Evolutionary conservation across 2,797 vertebrate species (phyloP).

Genomic region (Fratercula arctica): DNA sequence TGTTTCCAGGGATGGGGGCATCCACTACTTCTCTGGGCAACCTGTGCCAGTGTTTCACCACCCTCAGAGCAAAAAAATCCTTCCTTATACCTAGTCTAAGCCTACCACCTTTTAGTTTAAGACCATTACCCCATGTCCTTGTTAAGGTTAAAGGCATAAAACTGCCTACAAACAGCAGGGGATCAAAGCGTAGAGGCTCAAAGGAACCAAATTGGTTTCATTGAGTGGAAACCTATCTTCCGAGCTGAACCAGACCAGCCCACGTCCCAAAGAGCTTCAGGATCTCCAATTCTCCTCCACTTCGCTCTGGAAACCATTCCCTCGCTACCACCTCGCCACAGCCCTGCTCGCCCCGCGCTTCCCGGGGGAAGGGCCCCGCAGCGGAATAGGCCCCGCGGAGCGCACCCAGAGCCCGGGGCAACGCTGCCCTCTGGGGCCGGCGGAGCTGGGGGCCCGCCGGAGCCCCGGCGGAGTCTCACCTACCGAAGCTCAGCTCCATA

Average conservation of each 20-base stretch:
- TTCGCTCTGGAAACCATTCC: fast-evolving
- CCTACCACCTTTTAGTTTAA: background rate
- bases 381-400: fast-evolving
- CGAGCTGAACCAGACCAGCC: fast-evolving
- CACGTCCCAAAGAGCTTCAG: too few species aligned
- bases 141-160: background rate
- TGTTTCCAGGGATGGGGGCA: background rate
- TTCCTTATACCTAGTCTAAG: background rate
- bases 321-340: fast-evolving
- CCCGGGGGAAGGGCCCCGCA: background rate
- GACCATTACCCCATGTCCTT: background rate
- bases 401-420: background rate
- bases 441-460: too few species aligned
- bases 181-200: background rate
- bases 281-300: background rate
- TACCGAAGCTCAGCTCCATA: constrained; percentile 90
- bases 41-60: background rate
- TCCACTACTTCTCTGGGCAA: background rate
- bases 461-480: background rate
- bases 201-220: background rate
- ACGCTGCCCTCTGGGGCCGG: background rate
- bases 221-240: background rate
- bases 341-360: fast-evolving
- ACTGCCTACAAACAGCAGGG: background rate
- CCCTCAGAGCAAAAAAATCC: background rate